Evolutionary conservation across 2,888 invertebrate genomes (phyloP), one percentile per base, ranked within the genome.

Genomic region (Clivina fossor): DNA sequence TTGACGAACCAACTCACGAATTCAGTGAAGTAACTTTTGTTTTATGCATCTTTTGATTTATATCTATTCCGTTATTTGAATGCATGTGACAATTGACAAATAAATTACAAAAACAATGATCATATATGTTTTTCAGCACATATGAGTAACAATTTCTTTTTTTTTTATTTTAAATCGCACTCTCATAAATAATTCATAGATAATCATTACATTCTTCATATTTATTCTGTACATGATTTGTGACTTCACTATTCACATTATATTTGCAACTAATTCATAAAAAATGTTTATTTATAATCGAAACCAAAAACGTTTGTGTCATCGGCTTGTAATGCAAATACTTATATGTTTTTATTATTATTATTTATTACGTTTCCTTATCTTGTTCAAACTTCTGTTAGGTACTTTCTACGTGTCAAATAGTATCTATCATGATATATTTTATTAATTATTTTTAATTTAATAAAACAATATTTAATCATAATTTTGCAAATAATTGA

Each of bases 171-270:
- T 53, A 35, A 44, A 53, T 53, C 44, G 37, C 24, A 44, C 22
- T n/a, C 22, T 53, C 41, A 53, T 53, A 44, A 53, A 53, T 53
- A 37, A 53, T 53, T 43, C 53, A 53, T 4, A 4, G 26, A 53
- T 40, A 43, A 53, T 53, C 49, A 33, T 19, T 22, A 47, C 32
- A 32, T 47, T 33, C 18, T 49, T 28, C 28, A 20, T 49, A 38
- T 49, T 30, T 49, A 49, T 53, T 53, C 38, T 15, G 26, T 20
- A 22, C 26, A 26, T 43, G 20, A 9, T 11, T 16, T 37, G 11
- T 3, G 37, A n/a, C n/a, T 19, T 19, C 13, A 40, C 20, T 33
- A 40, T 40, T 40, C 40, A 19, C 11, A 8, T 30, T 13, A 22
- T 11, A 40, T 40, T 37, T 18, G 40, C 40, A 40, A 40, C 18